phyloP scores from a whole-genome alignment of 2,797 vertebrate species.

The Peromyscus nudipes region DNA sequence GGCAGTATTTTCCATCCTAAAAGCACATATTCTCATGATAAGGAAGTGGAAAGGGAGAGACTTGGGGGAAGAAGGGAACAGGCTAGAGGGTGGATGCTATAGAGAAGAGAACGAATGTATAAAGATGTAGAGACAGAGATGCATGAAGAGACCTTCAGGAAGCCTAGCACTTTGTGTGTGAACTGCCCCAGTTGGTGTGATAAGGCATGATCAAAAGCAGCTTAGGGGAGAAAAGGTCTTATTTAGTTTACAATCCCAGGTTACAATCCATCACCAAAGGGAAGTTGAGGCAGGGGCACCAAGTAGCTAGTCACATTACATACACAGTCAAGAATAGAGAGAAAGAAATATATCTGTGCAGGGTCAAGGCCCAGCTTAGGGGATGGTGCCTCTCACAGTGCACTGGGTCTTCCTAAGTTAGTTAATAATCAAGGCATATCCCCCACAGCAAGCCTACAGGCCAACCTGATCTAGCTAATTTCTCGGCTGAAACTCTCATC shows the following conservation, averaged over 20 bases:
- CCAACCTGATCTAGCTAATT: not conserved
- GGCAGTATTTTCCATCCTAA: not conserved
- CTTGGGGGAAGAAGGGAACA: not conserved
- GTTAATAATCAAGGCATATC: not conserved
- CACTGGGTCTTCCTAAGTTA: not conserved
- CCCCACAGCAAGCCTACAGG: not conserved
- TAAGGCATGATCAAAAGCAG: not conserved
- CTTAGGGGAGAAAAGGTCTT: not conserved
- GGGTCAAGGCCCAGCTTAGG: not conserved
- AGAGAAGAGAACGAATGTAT: not conserved
- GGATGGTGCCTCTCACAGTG: not conserved
- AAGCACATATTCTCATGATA: not conserved
- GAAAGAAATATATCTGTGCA: not conserved
- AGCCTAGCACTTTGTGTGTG: too few relatives aligned
- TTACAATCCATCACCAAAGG: not conserved
- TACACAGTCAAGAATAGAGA: not conserved
- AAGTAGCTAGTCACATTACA: not conserved
- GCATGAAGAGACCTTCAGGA: accelerated
- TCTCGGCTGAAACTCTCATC: too few relatives aligned
- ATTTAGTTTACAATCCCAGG: not conserved
- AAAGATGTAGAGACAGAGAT: too few relatives aligned
- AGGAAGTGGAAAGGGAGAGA: not conserved
- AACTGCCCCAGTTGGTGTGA: not conserved
- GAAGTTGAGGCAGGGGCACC: too few relatives aligned
- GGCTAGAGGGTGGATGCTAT: not conserved